Percentiles rank a stretch among this genome's conserved stretches.
phyloP scores from a whole-genome alignment of 2,888 invertebrate species.

The Biston stratarius region DNA sequence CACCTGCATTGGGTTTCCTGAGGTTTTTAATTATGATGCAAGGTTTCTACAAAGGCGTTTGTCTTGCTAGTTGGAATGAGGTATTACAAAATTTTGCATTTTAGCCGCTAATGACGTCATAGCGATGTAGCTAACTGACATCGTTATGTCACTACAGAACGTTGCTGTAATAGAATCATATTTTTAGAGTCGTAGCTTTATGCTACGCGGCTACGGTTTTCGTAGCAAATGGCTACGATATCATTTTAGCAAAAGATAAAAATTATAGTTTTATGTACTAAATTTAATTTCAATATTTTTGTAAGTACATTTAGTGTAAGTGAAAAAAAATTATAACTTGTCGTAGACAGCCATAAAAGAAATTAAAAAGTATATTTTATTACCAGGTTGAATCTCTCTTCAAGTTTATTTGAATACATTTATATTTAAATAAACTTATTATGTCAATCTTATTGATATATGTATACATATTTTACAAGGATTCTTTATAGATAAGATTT shows the following conservation, averaged over 20 bases:
- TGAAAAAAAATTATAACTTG: too few relatives aligned
- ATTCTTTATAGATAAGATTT: too few relatives aligned
- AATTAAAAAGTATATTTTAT: too few relatives aligned
- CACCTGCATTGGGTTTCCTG: conserved; percentile 14
- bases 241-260: not conserved
- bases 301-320: too few relatives aligned
- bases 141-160: not conserved
- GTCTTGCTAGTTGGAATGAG: not conserved
- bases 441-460: too few relatives aligned
- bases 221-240: conserved; percentile 3
- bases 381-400: too few relatives aligned
- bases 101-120: not conserved
- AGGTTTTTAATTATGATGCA: conserved; percentile 24
- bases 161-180: not conserved
- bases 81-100: not conserved
- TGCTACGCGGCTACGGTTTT: conserved; percentile 9
- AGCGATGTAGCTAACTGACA: not conserved
- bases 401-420: too few relatives aligned
- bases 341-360: too few relatives aligned
- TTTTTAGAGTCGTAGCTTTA: conserved; percentile 3
- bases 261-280: too few relatives aligned
- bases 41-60: conserved; percentile 5
- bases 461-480: too few relatives aligned
- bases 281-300: too few relatives aligned
- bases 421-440: too few relatives aligned